Conservation (phyloP, 2,888 invertebrate genomes). For the Rotaria macrura region DNA sequence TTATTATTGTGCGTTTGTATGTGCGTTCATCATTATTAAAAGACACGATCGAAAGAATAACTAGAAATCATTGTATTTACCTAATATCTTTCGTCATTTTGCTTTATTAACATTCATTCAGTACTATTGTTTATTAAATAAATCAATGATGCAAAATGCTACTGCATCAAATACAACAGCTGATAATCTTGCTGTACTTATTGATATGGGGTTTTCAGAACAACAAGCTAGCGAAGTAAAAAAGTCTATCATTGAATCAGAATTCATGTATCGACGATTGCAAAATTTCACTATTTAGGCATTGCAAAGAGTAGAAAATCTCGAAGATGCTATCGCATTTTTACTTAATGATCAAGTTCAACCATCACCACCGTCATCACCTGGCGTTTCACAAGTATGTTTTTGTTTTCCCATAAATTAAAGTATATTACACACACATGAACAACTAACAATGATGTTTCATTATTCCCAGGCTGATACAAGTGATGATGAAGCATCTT, state of each 20-base stretch:
- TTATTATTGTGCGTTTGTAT: background rate
- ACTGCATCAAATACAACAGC: background rate
- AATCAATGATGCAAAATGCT: background rate
- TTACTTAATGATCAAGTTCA: background rate
- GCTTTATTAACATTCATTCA: background rate
- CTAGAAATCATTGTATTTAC: background rate
- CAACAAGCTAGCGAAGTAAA: background rate
- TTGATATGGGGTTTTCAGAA: background rate
- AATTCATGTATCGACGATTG: background rate
- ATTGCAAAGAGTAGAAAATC: background rate
- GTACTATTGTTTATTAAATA: background rate
- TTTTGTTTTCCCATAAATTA: too few relatives aligned
- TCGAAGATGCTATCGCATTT: conserved; percentile 6
- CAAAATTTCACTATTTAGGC: background rate
- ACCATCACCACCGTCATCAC: conserved; percentile 9
- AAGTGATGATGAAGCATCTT: conserved; percentile 13
- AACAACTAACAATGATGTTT: too few relatives aligned
- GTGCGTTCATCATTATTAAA: background rate
- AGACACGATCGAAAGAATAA: background rate
- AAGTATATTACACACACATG: too few relatives aligned
- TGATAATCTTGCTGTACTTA: background rate
- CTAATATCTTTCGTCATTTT: background rate
- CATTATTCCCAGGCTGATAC: background rate
- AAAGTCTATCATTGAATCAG: background rate
- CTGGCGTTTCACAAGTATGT: conserved; percentile 13